Evolutionary conservation across 37 sponge, comb jelly and placozoan species (phyloP).

Genomic region (Eunapius fragilis): DNA sequence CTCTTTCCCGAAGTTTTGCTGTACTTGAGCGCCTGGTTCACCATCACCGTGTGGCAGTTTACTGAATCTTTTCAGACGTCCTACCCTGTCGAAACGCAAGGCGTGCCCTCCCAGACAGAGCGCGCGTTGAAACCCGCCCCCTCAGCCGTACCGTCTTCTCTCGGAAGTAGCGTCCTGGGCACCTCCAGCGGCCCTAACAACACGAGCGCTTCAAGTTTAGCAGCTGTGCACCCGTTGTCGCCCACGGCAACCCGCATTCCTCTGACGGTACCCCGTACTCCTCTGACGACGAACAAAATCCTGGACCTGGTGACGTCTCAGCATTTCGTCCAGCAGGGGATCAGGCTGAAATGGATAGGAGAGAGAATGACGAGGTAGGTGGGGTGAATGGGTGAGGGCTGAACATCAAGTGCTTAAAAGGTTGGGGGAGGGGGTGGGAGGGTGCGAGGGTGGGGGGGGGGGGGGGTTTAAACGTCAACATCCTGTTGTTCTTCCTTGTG

Average conservation of each 20-base stretch:
- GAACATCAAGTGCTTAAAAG: no score
- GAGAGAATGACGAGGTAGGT: slow-evolving; percentile 63
- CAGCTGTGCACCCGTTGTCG: not conserved
- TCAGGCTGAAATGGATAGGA: slow-evolving; percentile 72
- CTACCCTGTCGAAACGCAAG: not conserved
- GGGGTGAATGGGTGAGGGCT: not conserved
- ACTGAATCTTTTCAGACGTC: not conserved
- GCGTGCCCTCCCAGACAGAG: not conserved
- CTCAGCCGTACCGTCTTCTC: not conserved
- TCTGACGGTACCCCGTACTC: not conserved
- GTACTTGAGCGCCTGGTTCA: not conserved
- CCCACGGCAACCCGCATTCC: not conserved
- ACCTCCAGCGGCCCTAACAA: not conserved
- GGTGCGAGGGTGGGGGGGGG: no score
- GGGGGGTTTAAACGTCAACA: no score
- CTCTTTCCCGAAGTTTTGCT: not conserved
- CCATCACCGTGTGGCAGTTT: not conserved
- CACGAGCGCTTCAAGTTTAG: not conserved
- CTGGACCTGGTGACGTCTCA: slow-evolving; percentile 35
- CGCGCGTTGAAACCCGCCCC: not conserved
- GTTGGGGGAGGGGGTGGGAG: no score
- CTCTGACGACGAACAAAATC: not conserved
- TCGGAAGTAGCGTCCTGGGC: not conserved
- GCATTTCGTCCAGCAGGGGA: slow-evolving; percentile 56
- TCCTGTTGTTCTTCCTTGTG: no score